Evolutionary conservation across 2,888 invertebrate species (phyloP).

Genomic region (Operophtera brumata): DNA sequence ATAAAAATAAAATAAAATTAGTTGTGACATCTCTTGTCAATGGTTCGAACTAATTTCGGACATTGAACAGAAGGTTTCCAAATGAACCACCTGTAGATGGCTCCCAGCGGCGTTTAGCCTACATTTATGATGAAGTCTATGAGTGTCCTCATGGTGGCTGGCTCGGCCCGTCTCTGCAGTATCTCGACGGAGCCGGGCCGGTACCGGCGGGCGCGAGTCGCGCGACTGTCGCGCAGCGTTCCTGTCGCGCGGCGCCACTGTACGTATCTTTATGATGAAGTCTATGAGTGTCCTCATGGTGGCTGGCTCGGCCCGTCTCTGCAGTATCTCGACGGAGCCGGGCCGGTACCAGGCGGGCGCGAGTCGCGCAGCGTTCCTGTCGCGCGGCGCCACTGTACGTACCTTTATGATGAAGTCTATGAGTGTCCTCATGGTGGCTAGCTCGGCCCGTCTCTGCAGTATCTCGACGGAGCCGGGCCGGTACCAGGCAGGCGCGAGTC

Average conservation of each 20-base stretch:
- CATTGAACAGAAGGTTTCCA: too few relatives aligned
- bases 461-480: constrained; percentile 85
- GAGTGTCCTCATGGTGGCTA: constrained; percentile 68
- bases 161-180: constrained; percentile 70
- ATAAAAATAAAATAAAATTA: too few relatives aligned
- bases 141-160: constrained; percentile 68
- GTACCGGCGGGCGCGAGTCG: constrained; percentile 80
- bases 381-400: constrained; percentile 63
- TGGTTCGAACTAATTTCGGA: too few relatives aligned
- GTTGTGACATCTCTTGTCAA: too few relatives aligned
- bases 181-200: constrained; percentile 85
- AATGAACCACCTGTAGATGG: too few relatives aligned
- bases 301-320: constrained; percentile 69
- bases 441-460: constrained; percentile 70
- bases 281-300: constrained; percentile 74
- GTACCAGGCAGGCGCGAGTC: constrained; percentile 80
- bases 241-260: constrained; percentile 69
- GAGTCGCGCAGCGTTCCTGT: constrained; percentile 80
- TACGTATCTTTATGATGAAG: constrained; percentile 67
- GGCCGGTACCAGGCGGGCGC: constrained; percentile 82
- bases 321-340: constrained; percentile 83
- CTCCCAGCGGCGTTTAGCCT: constrained; percentile 10
- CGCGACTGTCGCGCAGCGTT: constrained; percentile 79
- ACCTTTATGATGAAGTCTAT: constrained; percentile 75
- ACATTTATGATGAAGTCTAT: constrained; percentile 75